Conservation (phyloP, 2,113 vertebrate genomes). For the Athene cunicularia region DNA sequence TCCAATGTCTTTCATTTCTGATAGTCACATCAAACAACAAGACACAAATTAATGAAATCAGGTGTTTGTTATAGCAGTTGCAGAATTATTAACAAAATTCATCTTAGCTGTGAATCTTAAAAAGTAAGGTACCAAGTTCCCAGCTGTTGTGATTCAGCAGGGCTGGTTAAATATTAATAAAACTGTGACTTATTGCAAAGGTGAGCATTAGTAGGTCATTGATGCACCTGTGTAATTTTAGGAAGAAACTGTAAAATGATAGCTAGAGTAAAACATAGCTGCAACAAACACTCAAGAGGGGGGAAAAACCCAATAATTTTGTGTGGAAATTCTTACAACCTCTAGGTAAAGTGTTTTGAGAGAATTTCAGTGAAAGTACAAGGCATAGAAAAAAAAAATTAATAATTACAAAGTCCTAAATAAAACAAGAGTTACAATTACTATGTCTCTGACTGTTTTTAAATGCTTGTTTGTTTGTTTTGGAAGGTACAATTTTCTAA, state of each 20-base stretch:
- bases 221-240: not conserved
- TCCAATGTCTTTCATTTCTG: fast-evolving
- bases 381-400: not conserved
- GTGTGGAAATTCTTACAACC: not conserved
- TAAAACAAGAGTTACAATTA: not conserved
- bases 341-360: not conserved
- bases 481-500: not conserved
- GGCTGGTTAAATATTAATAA: not conserved
- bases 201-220: not conserved
- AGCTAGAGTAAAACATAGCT: not conserved
- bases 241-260: not conserved
- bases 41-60: not conserved
- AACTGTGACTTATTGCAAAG: not conserved
- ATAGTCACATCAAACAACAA: not conserved
- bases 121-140: not conserved
- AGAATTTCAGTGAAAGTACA: not conserved
- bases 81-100: not conserved
- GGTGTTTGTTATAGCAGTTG: not conserved
- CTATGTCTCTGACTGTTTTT: not conserved
- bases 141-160: not conserved
- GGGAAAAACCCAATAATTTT: not conserved
- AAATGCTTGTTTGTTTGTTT: not conserved
- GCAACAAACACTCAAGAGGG: not conserved
- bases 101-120: not conserved
- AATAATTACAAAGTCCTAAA: not conserved